Evolutionary conservation across 2,888 invertebrate species (phyloP).

Genomic region (Caenorhabditis sp.): DNA sequence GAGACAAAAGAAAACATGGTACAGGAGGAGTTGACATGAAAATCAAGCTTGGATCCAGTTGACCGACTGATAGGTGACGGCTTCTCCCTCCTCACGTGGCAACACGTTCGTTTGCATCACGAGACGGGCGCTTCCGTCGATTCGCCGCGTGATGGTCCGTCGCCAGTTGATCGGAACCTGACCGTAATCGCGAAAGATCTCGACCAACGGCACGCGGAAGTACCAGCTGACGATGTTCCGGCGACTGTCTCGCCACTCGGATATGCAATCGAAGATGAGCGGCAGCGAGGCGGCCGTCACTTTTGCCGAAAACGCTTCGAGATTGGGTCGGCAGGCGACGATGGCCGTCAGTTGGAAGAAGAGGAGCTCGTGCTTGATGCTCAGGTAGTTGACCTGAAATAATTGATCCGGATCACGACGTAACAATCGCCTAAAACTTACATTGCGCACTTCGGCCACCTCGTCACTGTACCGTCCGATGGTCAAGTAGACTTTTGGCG

Average conservation of each 20-base stretch:
- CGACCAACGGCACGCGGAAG: conserved; percentile 14
- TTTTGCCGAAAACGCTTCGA: conserved; percentile 1
- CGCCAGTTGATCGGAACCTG: conserved; percentile 11
- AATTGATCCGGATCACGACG: background rate
- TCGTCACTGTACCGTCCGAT: conserved; percentile 1
- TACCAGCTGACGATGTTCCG: conserved; percentile 24
- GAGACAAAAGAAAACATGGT: background rate
- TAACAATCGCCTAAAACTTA: background rate
- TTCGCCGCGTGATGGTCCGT: background rate
- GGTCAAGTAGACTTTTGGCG: background rate
- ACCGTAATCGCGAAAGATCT: background rate
- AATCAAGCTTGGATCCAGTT: background rate
- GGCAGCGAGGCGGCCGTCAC: background rate
- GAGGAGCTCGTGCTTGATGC: background rate
- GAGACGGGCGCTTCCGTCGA: conserved; percentile 14
- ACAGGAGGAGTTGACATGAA: conserved; percentile 4
- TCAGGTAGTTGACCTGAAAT: conserved; percentile 17
- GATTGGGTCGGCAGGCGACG: background rate
- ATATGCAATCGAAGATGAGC: conserved; percentile 8
- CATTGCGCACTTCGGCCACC: conserved; percentile 6
- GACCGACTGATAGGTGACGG: conserved; percentile 12
- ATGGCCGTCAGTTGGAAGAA: conserved; percentile 24
- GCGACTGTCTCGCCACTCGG: conserved; percentile 14
- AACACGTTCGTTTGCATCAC: background rate
- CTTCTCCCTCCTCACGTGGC: background rate